A percentile compares a stretch with the other conserved stretches of the same genome.
phyloP scores from a whole-genome alignment of 2,797 vertebrate species.

The Cynopterus sphinx region DNA sequence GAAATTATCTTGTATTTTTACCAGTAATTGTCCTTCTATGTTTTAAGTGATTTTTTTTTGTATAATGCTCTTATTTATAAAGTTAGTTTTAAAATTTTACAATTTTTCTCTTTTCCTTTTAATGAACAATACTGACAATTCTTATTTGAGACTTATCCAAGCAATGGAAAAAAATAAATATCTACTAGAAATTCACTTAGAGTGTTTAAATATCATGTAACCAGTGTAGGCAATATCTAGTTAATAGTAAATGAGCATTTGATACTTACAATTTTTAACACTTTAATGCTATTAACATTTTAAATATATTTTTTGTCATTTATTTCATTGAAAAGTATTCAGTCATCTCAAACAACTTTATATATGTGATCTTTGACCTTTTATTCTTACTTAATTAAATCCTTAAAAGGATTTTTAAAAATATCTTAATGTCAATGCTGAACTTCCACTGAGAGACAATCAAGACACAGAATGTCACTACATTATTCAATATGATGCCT shows the following conservation, averaged over 20 bases:
- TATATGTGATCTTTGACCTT: neutral
- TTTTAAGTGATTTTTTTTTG: conserved; percentile 38
- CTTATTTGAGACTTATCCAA: neutral
- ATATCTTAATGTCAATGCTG: neutral
- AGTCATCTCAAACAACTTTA: neutral
- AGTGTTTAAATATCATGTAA: neutral
- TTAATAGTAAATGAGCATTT: neutral
- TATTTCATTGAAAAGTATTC: neutral
- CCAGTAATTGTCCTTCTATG: neutral
- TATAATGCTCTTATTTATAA: neutral
- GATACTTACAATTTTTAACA: neutral
- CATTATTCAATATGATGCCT: neutral
- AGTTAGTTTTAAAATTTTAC: neutral
- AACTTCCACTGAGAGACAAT: neutral
- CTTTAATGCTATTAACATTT: neutral
- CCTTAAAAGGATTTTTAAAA: neutral
- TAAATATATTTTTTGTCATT: neutral
- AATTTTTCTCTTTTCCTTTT: neutral
- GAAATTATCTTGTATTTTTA: conserved; percentile 50
- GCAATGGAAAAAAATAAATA: neutral
- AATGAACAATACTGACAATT: neutral
- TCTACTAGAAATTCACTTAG: neutral
- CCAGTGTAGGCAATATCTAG: neutral
- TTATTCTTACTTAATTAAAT: neutral
- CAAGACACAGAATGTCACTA: neutral